Evolutionary conservation across 1,140 invertebrate genomes (phyloP).

Genomic region (Myzus persicae): DNA sequence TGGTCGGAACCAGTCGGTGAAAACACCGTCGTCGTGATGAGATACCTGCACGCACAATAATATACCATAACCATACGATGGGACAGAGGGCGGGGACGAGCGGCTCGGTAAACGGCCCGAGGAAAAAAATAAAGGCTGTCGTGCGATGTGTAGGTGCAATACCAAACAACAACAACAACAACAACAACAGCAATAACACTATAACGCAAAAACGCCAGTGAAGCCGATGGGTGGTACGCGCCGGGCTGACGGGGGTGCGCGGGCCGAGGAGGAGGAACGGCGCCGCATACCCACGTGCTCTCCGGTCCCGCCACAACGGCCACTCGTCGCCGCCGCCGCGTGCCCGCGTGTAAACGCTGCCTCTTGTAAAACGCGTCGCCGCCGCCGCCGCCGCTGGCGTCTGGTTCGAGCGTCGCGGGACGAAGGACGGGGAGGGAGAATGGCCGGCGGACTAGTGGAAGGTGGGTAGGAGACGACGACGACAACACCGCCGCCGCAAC

Average conservation of each 20-base stretch:
- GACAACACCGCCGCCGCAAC: background rate
- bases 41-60: background rate
- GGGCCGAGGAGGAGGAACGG: background rate
- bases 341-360: conserved; percentile 12
- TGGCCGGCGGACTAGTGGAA: background rate
- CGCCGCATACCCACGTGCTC: background rate
- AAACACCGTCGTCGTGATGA: background rate
- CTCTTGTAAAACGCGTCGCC: background rate
- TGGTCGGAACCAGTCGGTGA: too few relatives aligned
- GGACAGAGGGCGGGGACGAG: background rate
- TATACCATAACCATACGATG: too few relatives aligned
- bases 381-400: background rate
- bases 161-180: background rate
- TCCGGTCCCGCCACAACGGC: background rate
- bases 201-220: too few relatives aligned
- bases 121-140: too few relatives aligned
- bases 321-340: background rate
- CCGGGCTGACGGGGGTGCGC: background rate
- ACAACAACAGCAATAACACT: too few relatives aligned
- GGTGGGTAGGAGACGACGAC: background rate
- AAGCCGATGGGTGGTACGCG: background rate
- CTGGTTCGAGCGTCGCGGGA: background rate
- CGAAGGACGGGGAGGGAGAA: background rate
- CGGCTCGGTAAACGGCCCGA: background rate
- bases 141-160: too few relatives aligned